Percentiles rank a stretch among this genome's conserved stretches.
These are phyloP conservation scores for Drosophila sordidula DNA, from an alignment of 2,888 invertebrate species.

Conservation along the genomic window DNA sequence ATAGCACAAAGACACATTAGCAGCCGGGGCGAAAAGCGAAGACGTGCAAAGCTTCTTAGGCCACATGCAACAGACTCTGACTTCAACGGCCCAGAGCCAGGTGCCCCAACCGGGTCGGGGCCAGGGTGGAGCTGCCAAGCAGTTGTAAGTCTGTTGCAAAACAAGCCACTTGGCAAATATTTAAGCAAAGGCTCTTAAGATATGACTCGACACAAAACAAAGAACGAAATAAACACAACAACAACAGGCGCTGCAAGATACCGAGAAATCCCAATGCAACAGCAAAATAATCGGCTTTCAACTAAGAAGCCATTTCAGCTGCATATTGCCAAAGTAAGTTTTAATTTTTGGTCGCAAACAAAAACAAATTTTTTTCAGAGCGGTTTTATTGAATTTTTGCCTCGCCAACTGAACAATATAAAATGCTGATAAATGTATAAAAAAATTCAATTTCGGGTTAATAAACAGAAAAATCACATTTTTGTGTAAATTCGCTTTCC, in stretches of 20 bases:
- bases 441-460: too few relatives aligned
- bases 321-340: not conserved
- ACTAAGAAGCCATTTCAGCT: not conserved
- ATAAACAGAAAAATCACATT: too few relatives aligned
- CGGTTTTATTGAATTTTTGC: not conserved
- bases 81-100: constrained; percentile 14
- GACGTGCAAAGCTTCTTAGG: constrained; percentile 48
- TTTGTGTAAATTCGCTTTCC: too few relatives aligned
- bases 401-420: too few relatives aligned
- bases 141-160: constrained; percentile 45
- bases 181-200: constrained; percentile 31
- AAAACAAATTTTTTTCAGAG: not conserved
- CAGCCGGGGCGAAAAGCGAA: constrained; percentile 1
- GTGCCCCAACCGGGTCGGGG: not conserved
- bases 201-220: constrained; percentile 6
- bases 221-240: not conserved
- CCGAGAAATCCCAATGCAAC: not conserved
- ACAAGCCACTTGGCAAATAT: constrained; percentile 72
- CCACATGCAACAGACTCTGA: constrained; percentile 27
- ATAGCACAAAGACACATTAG: constrained; percentile 12
- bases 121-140: not conserved
- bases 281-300: constrained; percentile 27
- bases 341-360: not conserved
- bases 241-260: not conserved
- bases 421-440: too few relatives aligned